Percentiles rank a stretch among this genome's conserved stretches.
Conservation (phyloP, 2,888 invertebrate genomes). For the Amphipyra berbera region DNA sequence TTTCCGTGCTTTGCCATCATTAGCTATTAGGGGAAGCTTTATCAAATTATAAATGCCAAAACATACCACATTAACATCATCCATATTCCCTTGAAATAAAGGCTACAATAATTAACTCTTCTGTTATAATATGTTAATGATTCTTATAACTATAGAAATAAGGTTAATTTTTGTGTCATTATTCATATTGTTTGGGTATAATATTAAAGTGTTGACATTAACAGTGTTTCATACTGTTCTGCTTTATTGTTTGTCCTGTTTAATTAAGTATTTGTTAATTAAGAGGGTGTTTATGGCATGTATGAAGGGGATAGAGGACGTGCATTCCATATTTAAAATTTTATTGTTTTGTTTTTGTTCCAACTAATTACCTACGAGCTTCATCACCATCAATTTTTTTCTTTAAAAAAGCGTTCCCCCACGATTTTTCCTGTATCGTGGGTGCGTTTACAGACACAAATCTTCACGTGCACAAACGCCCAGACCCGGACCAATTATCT, state of each 20-base stretch:
- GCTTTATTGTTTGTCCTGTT: constrained; percentile 51
- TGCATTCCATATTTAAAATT: constrained; percentile 21
- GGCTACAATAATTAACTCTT: constrained; percentile 17
- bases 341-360: not conserved
- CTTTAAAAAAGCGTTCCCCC: no score
- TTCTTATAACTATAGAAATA: not conserved
- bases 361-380: not conserved
- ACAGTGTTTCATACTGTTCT: constrained; percentile 48
- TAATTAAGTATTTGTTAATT: constrained; percentile 58
- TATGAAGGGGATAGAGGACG: constrained; percentile 5
- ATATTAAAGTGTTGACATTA: constrained; percentile 52
- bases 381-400: no score
- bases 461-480: no score
- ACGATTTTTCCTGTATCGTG: no score
- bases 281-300: constrained; percentile 47
- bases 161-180: constrained; percentile 38
- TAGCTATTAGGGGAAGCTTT: constrained; percentile 51
- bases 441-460: no score
- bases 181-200: constrained; percentile 13
- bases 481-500: no score
- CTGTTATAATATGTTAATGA: not conserved
- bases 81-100: constrained; percentile 31
- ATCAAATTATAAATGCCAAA: constrained; percentile 57
- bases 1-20: constrained; percentile 61
- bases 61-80: constrained; percentile 20